phyloP scores from a whole-genome alignment of 2,888 invertebrate genomes.

The Endotricha flammealis region DNA sequence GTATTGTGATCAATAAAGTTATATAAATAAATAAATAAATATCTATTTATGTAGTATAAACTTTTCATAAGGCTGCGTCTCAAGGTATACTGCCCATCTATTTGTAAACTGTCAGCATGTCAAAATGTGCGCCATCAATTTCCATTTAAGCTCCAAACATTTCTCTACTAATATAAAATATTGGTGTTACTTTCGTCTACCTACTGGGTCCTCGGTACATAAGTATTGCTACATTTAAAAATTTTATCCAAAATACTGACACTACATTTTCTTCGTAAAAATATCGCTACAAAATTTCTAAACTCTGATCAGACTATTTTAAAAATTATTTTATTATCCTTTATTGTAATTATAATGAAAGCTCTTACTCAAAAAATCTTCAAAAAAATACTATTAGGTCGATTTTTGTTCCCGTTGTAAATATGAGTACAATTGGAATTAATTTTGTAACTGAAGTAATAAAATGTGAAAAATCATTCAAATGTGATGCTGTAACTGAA shows the following conservation, averaged over 20 bases:
- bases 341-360: slow-evolving; percentile 33
- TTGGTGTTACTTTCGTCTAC: slow-evolving; percentile 68
- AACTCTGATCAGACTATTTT: slow-evolving; percentile 52
- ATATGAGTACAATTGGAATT: slow-evolving; percentile 29
- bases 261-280: slow-evolving; percentile 62
- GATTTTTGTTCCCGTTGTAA: slow-evolving; percentile 62
- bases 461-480: slow-evolving; percentile 17
- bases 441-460: slow-evolving; percentile 27
- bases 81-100: too few species aligned
- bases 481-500: slow-evolving; percentile 13
- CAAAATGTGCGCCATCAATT: slow-evolving; percentile 5
- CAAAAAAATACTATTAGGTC: slow-evolving; percentile 63
- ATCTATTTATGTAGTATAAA: too few species aligned
- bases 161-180: slow-evolving; percentile 55
- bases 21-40: too few species aligned
- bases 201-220: slow-evolving; percentile 62
- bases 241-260: slow-evolving; percentile 68
- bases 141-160: slow-evolving; percentile 61
- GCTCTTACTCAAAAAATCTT: slow-evolving; percentile 38
- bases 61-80: too few species aligned
- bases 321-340: slow-evolving; percentile 35
- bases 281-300: slow-evolving; percentile 65
- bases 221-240: slow-evolving; percentile 55
- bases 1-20: too few species aligned
- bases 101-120: too few species aligned